Evolutionary conservation across 2,113 vertebrate species (phyloP).

Genomic region (Aptenodytes forsteri): DNA sequence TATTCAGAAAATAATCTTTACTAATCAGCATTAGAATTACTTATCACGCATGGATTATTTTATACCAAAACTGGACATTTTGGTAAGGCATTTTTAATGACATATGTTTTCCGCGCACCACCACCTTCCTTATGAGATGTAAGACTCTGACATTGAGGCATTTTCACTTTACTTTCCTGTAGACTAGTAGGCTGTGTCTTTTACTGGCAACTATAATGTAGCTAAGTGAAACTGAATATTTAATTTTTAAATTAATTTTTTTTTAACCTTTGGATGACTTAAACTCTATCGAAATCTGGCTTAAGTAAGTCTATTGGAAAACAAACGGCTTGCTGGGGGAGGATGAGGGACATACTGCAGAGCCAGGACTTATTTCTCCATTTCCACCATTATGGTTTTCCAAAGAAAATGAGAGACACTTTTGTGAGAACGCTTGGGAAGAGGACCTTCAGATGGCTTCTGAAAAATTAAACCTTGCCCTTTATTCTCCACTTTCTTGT

Average conservation of each 20-base stretch:
- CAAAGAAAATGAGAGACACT: neutral
- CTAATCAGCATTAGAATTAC: slow-evolving; percentile 56
- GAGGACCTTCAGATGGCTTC: slow-evolving; percentile 2
- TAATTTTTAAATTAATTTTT: neutral
- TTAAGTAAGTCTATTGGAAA: neutral
- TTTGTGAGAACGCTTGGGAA: neutral
- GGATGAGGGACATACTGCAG: neutral
- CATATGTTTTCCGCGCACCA: slow-evolving; percentile 4
- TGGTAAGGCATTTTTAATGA: slow-evolving; percentile 40
- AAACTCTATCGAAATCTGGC: neutral
- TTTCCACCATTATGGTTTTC: slow-evolving; percentile 34
- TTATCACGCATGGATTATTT: slow-evolving; percentile 51
- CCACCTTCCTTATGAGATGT: slow-evolving; percentile 37
- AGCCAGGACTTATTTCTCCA: neutral
- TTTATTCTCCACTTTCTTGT: neutral
- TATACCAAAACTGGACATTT: slow-evolving; percentile 40
- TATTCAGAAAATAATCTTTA: slow-evolving; percentile 48
- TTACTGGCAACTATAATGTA: neutral
- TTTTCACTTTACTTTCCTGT: slow-evolving; percentile 13
- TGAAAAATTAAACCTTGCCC: neutral
- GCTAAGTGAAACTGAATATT: neutral
- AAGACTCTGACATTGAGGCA: neutral
- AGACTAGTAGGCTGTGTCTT: neutral
- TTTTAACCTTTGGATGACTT: slow-evolving; percentile 16
- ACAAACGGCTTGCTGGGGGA: neutral